These are phyloP conservation scores for Neotoma lepida DNA, from an alignment of 2,113 vertebrate genomes.

Conservation along the genomic window DNA sequence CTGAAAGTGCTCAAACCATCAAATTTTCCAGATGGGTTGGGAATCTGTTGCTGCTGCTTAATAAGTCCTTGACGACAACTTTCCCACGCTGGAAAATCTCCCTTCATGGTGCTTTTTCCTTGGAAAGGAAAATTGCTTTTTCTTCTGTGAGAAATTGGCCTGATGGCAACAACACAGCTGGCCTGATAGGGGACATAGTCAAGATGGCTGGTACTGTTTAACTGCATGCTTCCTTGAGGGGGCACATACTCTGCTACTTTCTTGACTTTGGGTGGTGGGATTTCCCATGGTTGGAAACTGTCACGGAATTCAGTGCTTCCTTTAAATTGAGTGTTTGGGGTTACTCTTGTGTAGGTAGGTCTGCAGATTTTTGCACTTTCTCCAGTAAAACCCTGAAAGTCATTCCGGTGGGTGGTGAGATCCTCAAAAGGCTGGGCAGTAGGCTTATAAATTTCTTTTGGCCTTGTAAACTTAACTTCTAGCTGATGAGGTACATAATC, in stretches of 20 bases:
- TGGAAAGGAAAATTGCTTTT: conserved; percentile 85
- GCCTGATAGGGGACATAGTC: conserved; percentile 83
- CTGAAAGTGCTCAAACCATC: conserved; percentile 89
- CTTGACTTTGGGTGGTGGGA: conserved; percentile 73
- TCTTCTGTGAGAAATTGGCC: conserved; percentile 77
- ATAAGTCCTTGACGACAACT: conserved; percentile 76
- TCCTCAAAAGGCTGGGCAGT: conserved; percentile 85
- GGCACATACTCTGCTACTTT: conserved; percentile 81
- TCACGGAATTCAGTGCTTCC: conserved; percentile 89
- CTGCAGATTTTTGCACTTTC: conserved; percentile 86
- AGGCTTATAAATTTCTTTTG: conserved; percentile 85
- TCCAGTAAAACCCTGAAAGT: conserved; percentile 87
- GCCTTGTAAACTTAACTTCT: conserved; percentile 73
- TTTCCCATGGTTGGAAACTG: conserved; percentile 86
- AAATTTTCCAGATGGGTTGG: conserved; percentile 85
- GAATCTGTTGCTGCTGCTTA: conserved; percentile 83
- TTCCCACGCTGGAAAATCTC: conserved; percentile 88
- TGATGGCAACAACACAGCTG: conserved; percentile 81
- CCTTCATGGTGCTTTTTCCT: conserved; percentile 87
- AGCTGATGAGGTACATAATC: conserved; percentile 83
- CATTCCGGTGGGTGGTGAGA: conserved; percentile 87
- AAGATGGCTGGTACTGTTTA: conserved; percentile 83
- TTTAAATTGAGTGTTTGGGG: conserved; percentile 80
- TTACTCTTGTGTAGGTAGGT: conserved; percentile 76
- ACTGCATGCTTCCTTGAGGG: conserved; percentile 85